Percentiles rank a stretch among this genome's conserved stretches.
Evolutionary conservation across 2,113 vertebrate genomes (phyloP).

Genomic region (Spea multiplicata): DNA sequence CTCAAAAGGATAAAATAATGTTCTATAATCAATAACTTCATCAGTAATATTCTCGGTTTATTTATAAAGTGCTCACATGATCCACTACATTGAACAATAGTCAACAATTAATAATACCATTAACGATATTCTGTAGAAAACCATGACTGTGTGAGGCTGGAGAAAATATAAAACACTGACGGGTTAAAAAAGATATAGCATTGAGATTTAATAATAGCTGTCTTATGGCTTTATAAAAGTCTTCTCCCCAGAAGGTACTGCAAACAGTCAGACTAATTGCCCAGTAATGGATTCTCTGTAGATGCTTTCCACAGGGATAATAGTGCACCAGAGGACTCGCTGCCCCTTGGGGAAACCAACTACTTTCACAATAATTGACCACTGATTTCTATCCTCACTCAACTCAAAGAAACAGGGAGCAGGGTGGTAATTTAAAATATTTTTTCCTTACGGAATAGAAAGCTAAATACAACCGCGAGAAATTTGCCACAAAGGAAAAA

Average conservation of each 20-base stretch:
- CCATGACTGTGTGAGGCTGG: not conserved
- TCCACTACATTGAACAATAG: no score
- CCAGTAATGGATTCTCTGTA: constrained; percentile 16
- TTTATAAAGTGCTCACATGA: no score
- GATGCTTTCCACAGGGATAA: constrained; percentile 32
- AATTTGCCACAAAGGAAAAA: constrained; percentile 27
- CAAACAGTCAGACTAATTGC: constrained; percentile 31
- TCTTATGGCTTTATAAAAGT: constrained; percentile 20
- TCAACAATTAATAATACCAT: no score
- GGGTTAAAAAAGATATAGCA: constrained; percentile 14
- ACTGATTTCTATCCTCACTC: not conserved
- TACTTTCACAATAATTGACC: constrained; percentile 17
- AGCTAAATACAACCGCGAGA: constrained; percentile 9
- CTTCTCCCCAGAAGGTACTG: constrained; percentile 9
- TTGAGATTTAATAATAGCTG: constrained; percentile 27
- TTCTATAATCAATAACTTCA: no score
- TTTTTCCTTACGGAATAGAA: constrained; percentile 19
- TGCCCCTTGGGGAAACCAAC: constrained; percentile 21
- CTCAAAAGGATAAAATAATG: no score
- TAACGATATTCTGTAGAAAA: no score
- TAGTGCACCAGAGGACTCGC: constrained; percentile 17
- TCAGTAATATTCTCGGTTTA: no score
- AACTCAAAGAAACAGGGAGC: constrained; percentile 10
- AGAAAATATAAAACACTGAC: not conserved
- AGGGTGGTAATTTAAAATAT: constrained; percentile 13